Percentiles rank a stretch among this genome's conserved stretches.
Conservation (phyloP, 2,888 invertebrate species). For the Lordiphosa fenestrarum region DNA sequence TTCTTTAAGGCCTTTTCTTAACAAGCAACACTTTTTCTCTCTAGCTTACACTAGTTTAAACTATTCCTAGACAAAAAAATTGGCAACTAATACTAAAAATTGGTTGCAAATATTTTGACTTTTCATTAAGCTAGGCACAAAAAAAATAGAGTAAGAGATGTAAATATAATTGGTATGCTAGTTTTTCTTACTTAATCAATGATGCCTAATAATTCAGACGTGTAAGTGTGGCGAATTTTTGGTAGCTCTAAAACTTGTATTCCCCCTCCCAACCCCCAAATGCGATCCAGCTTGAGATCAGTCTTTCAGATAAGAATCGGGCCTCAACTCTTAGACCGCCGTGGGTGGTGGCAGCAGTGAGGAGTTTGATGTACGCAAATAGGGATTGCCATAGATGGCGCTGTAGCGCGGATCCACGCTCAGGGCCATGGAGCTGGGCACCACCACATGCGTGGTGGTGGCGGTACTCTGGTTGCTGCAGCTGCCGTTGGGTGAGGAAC, state of each 20-base stretch:
- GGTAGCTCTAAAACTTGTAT: conserved; percentile 51
- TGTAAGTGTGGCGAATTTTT: conserved; percentile 45
- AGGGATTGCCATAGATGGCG: conserved; percentile 94
- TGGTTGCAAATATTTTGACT: conserved; percentile 15
- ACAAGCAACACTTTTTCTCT: conserved; percentile 41
- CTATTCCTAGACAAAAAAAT: conserved; percentile 1
- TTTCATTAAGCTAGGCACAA: not conserved
- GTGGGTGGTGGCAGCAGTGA: conserved; percentile 83
- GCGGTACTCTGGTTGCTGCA: conserved; percentile 79
- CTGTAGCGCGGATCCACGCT: conserved; percentile 91
- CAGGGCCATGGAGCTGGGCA: conserved; percentile 68
- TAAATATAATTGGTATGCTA: conserved; percentile 13
- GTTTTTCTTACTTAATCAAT: conserved; percentile 1
- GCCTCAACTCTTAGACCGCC: conserved; percentile 69
- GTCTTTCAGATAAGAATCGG: conserved; percentile 42
- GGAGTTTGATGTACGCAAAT: conserved; percentile 86
- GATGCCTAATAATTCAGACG: conserved; percentile 5
- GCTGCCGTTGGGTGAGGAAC: conserved; percentile 80
- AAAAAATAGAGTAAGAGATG: conserved; percentile 6
- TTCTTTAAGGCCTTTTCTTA: conserved; percentile 58
- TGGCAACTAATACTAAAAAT: conserved; percentile 5
- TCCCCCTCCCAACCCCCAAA: conserved; percentile 6
- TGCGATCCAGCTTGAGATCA: conserved; percentile 54
- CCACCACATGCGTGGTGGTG: conserved; percentile 77
- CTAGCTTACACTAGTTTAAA: conserved; percentile 23